Conservation (phyloP, 2,113 vertebrate species). For the Ondatra zibethicus region DNA sequence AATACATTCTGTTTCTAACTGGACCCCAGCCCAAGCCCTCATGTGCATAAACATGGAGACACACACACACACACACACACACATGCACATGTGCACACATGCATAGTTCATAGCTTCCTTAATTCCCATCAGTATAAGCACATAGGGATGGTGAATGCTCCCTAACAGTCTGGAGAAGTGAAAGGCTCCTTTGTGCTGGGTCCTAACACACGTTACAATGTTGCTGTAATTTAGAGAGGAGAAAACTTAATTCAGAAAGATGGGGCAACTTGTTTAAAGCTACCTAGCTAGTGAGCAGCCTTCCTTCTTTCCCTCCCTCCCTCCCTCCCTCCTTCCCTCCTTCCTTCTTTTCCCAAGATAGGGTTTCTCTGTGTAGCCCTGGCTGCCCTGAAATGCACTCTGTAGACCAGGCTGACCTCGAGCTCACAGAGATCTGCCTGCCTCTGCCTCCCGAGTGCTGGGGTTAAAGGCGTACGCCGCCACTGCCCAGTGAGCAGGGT, state of each 20-base stretch:
- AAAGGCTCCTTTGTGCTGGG: neutral
- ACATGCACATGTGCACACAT: neutral
- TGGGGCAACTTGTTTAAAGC: neutral
- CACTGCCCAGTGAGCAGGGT: neutral
- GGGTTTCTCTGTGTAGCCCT: neutral
- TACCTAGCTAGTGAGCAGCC: neutral
- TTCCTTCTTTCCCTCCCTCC: too few relatives aligned
- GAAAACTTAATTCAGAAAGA: neutral
- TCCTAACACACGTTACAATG: neutral
- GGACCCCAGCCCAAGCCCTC: neutral
- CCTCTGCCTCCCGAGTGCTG: neutral
- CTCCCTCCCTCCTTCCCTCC: too few relatives aligned
- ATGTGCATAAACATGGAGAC: neutral
- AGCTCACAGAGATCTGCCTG: neutral
- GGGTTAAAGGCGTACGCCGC: neutral
- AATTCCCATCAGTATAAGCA: neutral
- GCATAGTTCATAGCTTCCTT: too few relatives aligned
- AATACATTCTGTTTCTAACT: accelerated
- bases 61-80: too few relatives aligned
- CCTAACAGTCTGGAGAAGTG: neutral
- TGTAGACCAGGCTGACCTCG: neutral
- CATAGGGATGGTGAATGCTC: too few relatives aligned
- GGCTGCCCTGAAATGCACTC: neutral
- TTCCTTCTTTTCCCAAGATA: neutral
- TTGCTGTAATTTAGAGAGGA: neutral